phyloP scores from a whole-genome alignment of 2,113 vertebrate genomes.

The Eublepharis macularius region DNA sequence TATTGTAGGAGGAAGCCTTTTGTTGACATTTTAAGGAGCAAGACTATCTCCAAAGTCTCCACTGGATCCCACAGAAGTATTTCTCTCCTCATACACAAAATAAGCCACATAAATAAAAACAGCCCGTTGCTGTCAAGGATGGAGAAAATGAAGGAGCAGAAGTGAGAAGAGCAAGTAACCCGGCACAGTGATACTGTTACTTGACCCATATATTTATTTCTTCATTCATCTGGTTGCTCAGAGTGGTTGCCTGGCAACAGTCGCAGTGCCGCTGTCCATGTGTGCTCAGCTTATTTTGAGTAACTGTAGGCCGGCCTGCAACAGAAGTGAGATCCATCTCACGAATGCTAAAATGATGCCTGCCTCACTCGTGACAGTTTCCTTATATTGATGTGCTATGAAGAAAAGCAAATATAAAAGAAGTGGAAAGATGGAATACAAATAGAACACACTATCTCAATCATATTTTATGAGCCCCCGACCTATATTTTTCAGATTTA shows the following conservation, averaged over 20 bases:
- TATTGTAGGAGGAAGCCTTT: not conserved
- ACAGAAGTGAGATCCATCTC: not conserved
- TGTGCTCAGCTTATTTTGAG: conserved; percentile 17
- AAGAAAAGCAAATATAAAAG: not conserved
- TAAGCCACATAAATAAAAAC: not conserved
- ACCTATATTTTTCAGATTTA: not conserved
- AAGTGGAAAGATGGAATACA: not conserved
- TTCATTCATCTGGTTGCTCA: not conserved
- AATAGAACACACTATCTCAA: not conserved
- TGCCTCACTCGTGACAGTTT: not conserved
- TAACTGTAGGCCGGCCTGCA: conserved; percentile 34
- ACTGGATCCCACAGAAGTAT: not conserved
- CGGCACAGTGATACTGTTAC: conserved; percentile 45
- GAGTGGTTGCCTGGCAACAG: conserved; percentile 38
- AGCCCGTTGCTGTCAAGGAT: conserved; percentile 6
- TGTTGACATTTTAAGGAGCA: not conserved
- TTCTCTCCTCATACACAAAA: not conserved
- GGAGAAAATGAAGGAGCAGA: conserved; percentile 17
- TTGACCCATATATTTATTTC: conserved; percentile 38
- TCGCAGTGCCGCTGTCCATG: conserved; percentile 42
- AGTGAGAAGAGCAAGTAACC: conserved; percentile 30
- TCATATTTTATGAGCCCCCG: not conserved
- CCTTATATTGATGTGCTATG: not conserved
- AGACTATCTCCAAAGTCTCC: not conserved
- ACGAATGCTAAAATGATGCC: not conserved